Evolutionary conservation across 1,140 invertebrate genomes (phyloP), one percentile per base, ranked within the genome.

Genomic region (Zaprionus ghesquierei): DNA sequence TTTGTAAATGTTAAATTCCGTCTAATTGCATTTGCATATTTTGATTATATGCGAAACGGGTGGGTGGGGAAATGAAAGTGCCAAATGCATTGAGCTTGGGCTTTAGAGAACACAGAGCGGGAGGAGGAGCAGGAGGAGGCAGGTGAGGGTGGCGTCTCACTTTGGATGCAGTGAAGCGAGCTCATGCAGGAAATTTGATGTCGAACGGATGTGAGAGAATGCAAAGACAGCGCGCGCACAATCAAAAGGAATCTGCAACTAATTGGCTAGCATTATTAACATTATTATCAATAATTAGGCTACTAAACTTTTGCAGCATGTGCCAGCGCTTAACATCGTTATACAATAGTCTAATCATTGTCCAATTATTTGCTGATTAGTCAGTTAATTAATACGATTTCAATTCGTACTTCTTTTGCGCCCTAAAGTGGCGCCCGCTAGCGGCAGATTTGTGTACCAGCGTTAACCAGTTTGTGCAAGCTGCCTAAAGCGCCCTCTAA

Each of bases 1-100:
- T 86, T 59, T 79, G 81, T 65, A 71, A 71, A 69, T 86, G 69
- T 71, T 75, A 74, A 77, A 72, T 86, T 70, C 51, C 59, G 60
- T 81, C 68, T 86, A 86, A 86, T 86, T 86, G 82, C 82, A 86
- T 86, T 86, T 89, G 82, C 82, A 86, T 86, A 86, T 86, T 86
- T 87, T 86, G 82, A 86, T 89, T 78, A 87, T 86, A 79, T 87
- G 68, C 49, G 62, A 12, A n/a, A 20, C 18, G 41, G 41, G n/a
- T n/a, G n/a, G n/a, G n/a, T n/a, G 29, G 63, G 81, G 81, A 85
- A 85, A 86, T 81, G 81, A 86, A 81, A 77, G 65, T 81, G 78
- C 78, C 75, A 86, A 85, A 80, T 82, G 81, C 80, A 82, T 71
- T 71, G 35, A 68, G 63, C 63, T 72, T 59, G 50, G 31, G 12